Base-by-base conservation (phyloP, 37 sponge, comb jelly and placozoan genomes). In the Axinella damicornis region DNA sequence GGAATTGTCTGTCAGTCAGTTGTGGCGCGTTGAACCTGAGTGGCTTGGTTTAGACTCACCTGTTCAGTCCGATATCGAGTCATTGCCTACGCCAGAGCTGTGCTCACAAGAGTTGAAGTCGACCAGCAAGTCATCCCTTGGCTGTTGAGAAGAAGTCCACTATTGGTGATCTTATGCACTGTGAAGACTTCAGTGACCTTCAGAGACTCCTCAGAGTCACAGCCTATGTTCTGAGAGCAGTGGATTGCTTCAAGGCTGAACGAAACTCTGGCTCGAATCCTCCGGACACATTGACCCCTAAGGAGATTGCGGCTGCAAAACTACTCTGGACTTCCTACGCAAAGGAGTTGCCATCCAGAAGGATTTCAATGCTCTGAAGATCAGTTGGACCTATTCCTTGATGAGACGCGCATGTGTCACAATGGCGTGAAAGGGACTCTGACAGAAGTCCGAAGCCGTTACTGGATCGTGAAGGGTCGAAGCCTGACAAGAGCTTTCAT, bases 21-120 rank as follows among this genome's bases (percentile, higher is more conserved):
- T 87, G 81, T 87, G 87, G 87, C 55, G 74, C 40, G 35, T 17
- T 20, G 87, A 81, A 65, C 87, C 67, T 25, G 72, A 78, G 63
- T 86, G 85, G 77, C 85, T 85, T 18, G n/a, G 2, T 24, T n/a
- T 31, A n/a, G 65, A 74, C 55, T 2, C 25, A 53, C 36, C 66
- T 39, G n/a, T 60, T 24, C 63, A 16, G 2, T n/a, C n/a, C 30
- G 69, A 71, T n/a, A n/a, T n/a, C n/a, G n/a, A n/a, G n/a, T n/a
- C n/a, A n/a, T n/a, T 0, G 1, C 21, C 56, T n/a, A 84, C 74
- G 76, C 84, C 76, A 59, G 76, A 65, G 57, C 38, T 24, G 24
- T 84, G 84, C 58, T 54, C 56, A 31, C 66, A 19, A 53, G 76
- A 84, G 66, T 55, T 84, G 75, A 74, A 53, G 37, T 1, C 67